Percentiles rank a stretch among this genome's conserved stretches.
phyloP scores from a whole-genome alignment of 2,888 invertebrate genomes.

The Acrobasis consociella region DNA sequence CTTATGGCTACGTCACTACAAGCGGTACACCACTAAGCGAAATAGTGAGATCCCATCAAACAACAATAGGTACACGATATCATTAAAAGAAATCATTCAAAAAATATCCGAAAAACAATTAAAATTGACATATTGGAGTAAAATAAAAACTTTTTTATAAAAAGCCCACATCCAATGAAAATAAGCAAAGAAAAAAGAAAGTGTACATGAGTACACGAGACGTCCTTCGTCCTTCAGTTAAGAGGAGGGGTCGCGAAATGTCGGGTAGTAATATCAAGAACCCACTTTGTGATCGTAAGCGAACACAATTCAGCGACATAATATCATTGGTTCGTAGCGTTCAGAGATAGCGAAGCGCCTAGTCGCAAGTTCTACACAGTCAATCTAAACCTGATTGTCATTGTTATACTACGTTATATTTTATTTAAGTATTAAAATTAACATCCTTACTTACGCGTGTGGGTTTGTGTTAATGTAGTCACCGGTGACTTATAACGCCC shows the following conservation, averaged over 20 bases:
- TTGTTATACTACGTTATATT: conserved; percentile 42
- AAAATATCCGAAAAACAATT: conserved; percentile 53
- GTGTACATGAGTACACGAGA: conserved; percentile 54
- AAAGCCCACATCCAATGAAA: conserved; percentile 80
- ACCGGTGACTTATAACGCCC: conserved; percentile 40
- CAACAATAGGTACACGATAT: conserved; percentile 46
- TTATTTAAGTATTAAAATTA: conserved; percentile 50
- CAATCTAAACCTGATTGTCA: conserved; percentile 46
- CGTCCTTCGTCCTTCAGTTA: conserved; percentile 49
- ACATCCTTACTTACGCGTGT: conserved; percentile 70
- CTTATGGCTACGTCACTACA: conserved; percentile 29
- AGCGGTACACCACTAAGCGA: conserved; percentile 37
- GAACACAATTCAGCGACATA: conserved; percentile 34
- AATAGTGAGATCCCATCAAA: conserved; percentile 46
- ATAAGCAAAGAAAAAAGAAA: conserved; percentile 53
- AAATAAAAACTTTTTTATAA: conserved; percentile 58
- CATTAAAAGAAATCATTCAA: conserved; percentile 76
- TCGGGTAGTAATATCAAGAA: conserved; percentile 49
- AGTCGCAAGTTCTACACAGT: conserved; percentile 30
- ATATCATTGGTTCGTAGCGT: conserved; percentile 50
- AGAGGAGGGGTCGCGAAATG: conserved; percentile 58
- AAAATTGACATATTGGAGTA: conserved; percentile 44
- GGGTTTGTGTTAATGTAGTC: conserved; percentile 80
- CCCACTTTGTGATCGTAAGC: conserved; percentile 37
- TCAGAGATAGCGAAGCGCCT: conserved; percentile 54